Evolutionary conservation across 2,113 vertebrate species (phyloP).

Genomic region (Pterocles gutturalis): DNA sequence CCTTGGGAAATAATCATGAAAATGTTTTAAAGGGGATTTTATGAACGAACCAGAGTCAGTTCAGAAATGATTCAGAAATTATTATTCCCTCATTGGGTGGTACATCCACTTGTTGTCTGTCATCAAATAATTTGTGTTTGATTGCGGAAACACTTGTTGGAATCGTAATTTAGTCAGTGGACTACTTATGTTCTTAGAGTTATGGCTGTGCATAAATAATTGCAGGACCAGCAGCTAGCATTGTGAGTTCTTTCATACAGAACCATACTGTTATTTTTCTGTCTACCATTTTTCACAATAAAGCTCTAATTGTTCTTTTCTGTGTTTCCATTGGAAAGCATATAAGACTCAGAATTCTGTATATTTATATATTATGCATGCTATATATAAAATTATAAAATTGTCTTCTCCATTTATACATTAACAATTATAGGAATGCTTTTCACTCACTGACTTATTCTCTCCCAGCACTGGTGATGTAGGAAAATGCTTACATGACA

Average conservation of each 20-base stretch:
- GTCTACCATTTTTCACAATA: neutral
- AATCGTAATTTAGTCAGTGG: neutral
- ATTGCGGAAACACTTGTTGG: neutral
- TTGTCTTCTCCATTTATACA: neutral
- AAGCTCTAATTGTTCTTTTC: neutral
- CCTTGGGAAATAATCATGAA: neutral
- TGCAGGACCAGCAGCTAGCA: neutral
- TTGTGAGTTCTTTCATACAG: neutral
- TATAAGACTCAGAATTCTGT: neutral
- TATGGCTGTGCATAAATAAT: neutral
- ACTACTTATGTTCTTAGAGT: neutral
- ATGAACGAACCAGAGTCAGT: neutral
- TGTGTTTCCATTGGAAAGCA: neutral
- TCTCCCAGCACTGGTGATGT: neutral
- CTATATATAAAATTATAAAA: neutral
- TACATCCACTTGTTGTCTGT: neutral
- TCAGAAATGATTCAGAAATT: neutral
- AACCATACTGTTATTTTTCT: neutral
- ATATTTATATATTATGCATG: neutral
- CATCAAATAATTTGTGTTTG: neutral
- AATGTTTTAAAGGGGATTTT: neutral
- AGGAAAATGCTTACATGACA: neutral
- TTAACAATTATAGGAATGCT: neutral
- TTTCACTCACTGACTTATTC: neutral
- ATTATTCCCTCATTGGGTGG: neutral